Conservation (phyloP, 2,113 vertebrate species). For the Phainopepla nitens region DNA sequence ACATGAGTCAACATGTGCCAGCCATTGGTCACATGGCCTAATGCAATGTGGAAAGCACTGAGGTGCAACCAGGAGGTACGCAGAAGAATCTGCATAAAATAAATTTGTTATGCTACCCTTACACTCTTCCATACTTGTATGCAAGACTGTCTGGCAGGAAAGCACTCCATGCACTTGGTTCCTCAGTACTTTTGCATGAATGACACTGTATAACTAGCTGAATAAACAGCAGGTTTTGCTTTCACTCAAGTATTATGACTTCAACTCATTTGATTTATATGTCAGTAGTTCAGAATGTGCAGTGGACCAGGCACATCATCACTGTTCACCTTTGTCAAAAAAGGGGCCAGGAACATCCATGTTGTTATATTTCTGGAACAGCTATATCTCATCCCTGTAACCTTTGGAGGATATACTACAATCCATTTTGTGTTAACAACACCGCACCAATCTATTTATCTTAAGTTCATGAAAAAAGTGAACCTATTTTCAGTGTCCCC, state of each 20-base stretch:
- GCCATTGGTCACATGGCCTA: neutral
- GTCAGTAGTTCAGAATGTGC: constrained; percentile 52
- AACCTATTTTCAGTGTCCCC: constrained; percentile 15
- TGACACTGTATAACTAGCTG: constrained; percentile 32
- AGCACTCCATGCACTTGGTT: neutral
- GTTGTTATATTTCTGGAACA: neutral
- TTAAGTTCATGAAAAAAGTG: constrained; percentile 37
- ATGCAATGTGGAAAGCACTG: neutral
- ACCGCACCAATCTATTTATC: neutral
- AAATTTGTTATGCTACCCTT: neutral
- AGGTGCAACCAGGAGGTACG: neutral
- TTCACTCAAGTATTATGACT: constrained; percentile 50
- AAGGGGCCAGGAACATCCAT: constrained; percentile 13
- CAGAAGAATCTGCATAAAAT: neutral
- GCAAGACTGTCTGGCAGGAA: neutral
- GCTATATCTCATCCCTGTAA: constrained; percentile 31
- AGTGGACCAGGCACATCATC: constrained; percentile 47
- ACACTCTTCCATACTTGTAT: neutral
- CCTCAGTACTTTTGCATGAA: constrained; percentile 24
- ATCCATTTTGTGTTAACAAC: constrained; percentile 43
- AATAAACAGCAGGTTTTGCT: constrained; percentile 62
- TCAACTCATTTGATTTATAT: constrained; percentile 55
- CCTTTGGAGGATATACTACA: constrained; percentile 32
- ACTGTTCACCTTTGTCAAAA: constrained; percentile 49
- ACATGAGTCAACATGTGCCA: neutral